Base-by-base conservation (phyloP, 2,797 vertebrate species). In the Denticeps clupeoides region DNA sequence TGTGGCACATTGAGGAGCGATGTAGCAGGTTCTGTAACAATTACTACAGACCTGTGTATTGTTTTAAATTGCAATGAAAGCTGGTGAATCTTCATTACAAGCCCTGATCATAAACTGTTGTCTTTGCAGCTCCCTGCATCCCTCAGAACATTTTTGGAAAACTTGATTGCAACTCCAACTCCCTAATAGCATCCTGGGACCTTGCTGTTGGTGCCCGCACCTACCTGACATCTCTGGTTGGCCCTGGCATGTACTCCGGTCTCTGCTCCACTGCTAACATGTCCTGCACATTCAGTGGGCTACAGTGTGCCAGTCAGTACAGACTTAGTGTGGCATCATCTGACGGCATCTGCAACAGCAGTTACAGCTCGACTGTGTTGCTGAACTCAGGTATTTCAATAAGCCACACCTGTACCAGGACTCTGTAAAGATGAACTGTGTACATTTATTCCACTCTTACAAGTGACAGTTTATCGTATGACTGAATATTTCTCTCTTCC, bases 271-370 rank as follows among this genome's bases (percentile, higher is more conserved):
- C 63, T 29, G 74, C 73, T 16, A 77, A 45, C 57, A 69, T 63
- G 18, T 41, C 42, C 56, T 85, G 83, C 56, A 56, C 71, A 55
- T 75, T 86, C 42, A 27, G 41, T 0, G 41, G 15, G 5, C 58
- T 83, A 44, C 40, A 3, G 3, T 87, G 84, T 45, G 81, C 82
- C 8, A 65, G 72, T 44, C 24, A 35, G 12, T 83, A 83, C 54
- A 41, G 58, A 1, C 74, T 87, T 37, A 73, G 73, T 1, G 69
- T 67, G 8, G 52, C 42, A 2, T 82, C 80, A 12, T 2, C 73
- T 2, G 66, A 75, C 23, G 38, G 46, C 1, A 31, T 27, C 1
- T 84, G 82, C 38, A 16, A 29, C 0, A 78, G 79, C 19, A 65
- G 60, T 11, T 68, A 45, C 22, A 82, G 82, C 31, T 46, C 67